These are phyloP conservation scores for Trachelus tabidus DNA, from an alignment of 2,888 invertebrate genomes.

Conservation along the genomic window DNA sequence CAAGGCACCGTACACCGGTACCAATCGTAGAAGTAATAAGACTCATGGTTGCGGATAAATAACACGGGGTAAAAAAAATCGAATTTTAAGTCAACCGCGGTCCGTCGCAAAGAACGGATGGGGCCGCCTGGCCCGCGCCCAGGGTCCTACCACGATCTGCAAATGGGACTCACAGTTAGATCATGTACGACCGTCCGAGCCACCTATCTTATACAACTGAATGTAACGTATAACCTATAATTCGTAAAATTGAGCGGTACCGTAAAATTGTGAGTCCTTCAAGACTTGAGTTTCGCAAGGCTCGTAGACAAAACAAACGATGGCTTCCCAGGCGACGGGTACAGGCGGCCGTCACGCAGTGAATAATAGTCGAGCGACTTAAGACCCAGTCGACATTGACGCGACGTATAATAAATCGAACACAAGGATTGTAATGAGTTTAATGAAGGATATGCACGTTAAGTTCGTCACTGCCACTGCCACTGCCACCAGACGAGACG, in stretches of 20 bases:
- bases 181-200: neutral
- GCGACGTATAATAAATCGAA: neutral
- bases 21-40: constrained; percentile 51
- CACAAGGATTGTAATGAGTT: neutral
- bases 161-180: neutral
- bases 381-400: neutral
- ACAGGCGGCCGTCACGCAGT: neutral
- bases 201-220: neutral
- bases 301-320: neutral
- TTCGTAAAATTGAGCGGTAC: neutral
- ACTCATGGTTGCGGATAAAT: constrained; percentile 44
- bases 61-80: neutral
- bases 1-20: constrained; percentile 48
- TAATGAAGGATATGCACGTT: neutral
- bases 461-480: constrained; percentile 7
- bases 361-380: neutral
- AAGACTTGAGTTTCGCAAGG: neutral
- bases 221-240: neutral
- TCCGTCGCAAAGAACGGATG: neutral
- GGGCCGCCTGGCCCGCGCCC: neutral
- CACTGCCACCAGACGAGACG: constrained; percentile 1
- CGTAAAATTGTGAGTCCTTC: neutral
- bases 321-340: neutral
- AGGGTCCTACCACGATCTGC: neutral
- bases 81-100: neutral